Conservation (phyloP, 2,113 vertebrate species). For the Crotalus horridus region DNA sequence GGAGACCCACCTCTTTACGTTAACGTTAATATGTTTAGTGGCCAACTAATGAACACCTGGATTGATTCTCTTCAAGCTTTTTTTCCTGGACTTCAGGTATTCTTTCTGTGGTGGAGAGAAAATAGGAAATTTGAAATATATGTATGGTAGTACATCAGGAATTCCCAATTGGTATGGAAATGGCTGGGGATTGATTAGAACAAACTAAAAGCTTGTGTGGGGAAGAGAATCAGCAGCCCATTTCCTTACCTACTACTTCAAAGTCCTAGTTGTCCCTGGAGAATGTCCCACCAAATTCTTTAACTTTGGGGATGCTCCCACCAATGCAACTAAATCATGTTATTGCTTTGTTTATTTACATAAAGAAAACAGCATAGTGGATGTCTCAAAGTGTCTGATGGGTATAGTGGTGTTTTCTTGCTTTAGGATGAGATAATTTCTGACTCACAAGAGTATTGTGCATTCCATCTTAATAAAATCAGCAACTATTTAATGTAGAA, state of each 20-base stretch:
- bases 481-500: accelerated
- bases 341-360: neutral
- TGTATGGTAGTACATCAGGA: neutral
- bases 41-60: slow-evolving; percentile 98
- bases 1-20: slow-evolving; percentile 96
- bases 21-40: slow-evolving; percentile 97
- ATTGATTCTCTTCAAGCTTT: slow-evolving; percentile 99
- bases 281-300: neutral
- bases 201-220: neutral
- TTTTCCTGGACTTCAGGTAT: slow-evolving; percentile 94
- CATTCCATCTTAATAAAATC: neutral
- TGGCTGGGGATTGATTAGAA: neutral
- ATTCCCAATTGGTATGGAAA: neutral
- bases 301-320: neutral
- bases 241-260: neutral
- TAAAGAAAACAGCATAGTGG: neutral
- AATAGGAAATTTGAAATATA: neutral
- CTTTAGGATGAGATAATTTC: neutral
- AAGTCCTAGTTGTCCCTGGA: neutral
- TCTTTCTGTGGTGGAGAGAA: accelerated
- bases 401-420: neutral
- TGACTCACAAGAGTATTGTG: neutral
- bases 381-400: neutral
- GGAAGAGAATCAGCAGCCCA: neutral
- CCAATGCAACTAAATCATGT: neutral